Conservation (phyloP, 2,797 vertebrate genomes). For the Pseudopleuronectes americanus region DNA sequence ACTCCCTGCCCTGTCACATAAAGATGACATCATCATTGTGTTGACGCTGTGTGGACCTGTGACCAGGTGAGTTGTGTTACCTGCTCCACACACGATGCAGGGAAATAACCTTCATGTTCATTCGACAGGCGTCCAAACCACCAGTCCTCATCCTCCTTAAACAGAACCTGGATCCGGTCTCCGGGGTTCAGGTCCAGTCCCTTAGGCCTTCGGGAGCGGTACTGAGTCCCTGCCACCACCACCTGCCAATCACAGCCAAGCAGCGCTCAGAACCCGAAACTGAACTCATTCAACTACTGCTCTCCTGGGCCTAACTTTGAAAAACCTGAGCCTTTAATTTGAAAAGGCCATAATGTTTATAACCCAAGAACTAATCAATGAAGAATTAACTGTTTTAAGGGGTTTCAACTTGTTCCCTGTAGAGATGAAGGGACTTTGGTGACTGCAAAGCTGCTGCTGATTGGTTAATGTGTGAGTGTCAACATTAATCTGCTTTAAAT, state of each 20-base stretch:
- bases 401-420: background rate
- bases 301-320: background rate
- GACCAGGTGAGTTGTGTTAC: constrained; percentile 11
- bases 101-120: constrained; percentile 41
- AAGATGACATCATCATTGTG: background rate
- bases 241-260: constrained; percentile 38
- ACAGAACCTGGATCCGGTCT: constrained; percentile 76
- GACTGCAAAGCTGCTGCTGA: background rate
- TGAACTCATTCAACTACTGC: background rate
- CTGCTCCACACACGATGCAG: constrained; percentile 43
- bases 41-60: no score
- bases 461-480: constrained; percentile 3
- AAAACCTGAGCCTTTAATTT: background rate
- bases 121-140: constrained; percentile 48
- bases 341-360: no score
- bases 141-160: constrained; percentile 62
- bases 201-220: constrained; percentile 14
- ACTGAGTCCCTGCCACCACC: constrained; percentile 67
- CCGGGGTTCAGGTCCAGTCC: constrained; percentile 70
- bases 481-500: constrained; percentile 13
- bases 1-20: constrained; percentile 18
- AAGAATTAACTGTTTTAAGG: background rate
- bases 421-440: background rate
- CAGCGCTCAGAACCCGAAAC: background rate
- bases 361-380: no score